Base-by-base conservation (phyloP, 2,888 invertebrate species). In the Hydrotaea diabolus region DNA sequence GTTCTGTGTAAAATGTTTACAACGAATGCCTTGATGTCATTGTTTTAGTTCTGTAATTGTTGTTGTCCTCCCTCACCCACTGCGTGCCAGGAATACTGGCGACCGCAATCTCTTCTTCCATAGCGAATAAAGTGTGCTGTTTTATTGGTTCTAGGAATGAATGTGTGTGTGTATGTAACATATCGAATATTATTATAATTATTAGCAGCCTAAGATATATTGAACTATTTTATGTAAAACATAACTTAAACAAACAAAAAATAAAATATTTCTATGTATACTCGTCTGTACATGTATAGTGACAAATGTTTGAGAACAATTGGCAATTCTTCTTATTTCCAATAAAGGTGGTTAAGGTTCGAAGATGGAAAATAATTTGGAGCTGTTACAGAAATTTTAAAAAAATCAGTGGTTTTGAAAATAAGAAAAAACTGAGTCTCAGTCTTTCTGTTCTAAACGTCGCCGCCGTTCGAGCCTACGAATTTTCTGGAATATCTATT, bases 21-120 rank as follows among this genome's bases (percentile, higher is more conserved):
- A 85, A 85, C 85, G 85, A 85, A 85, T 85, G 82, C 82, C 79
- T 79, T 69, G 76, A 85, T 85, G 85, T 82, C 77, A 46, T 85
- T 79, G 1, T 59, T 26, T 36, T 5, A n/a, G 5, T 31, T 46
- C 13, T 69, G 69, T 69, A 69, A 69, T 2, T 23, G 69, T 46
- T 23, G 39, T 46, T 69, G 15, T 15, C 36, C 31, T 36, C 15
- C 15, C 39, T 39, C 64, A 39, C 39, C 43, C 62, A 49, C 49
- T 49, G 62, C n/a, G n/a, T n/a, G n/a, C n/a, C n/a, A n/a, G n/a
- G n/a, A n/a, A n/a, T n/a, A n/a, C n/a, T n/a, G n/a, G n/a, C n/a
- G n/a, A n/a, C n/a, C n/a, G 31, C 62, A 31, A 57, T 21, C 36
- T 36, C 69, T 43, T 31, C 39, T 66, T 66, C 66, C 66, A 66